Conservation (phyloP, 2,113 vertebrate genomes). For the Neoarius graeffei region DNA sequence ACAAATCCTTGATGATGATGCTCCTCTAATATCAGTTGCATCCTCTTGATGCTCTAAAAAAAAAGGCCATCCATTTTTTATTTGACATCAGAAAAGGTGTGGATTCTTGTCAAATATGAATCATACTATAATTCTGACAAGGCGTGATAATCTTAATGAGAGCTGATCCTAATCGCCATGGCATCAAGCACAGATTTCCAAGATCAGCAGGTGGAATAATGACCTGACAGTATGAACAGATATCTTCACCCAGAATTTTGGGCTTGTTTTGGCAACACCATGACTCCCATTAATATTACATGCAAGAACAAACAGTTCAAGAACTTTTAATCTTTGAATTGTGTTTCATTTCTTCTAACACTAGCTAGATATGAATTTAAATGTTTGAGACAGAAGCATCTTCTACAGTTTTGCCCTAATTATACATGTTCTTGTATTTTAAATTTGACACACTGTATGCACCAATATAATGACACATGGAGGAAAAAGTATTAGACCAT, state of each 20-base stretch:
- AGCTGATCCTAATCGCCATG: not conserved
- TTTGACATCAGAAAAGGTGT: not conserved
- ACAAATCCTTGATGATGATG: not conserved
- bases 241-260: not conserved
- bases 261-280: not conserved
- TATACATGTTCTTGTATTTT: not conserved
- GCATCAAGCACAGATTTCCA: not conserved
- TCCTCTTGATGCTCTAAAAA: not conserved
- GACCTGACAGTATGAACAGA: not conserved
- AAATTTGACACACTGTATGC: not conserved
- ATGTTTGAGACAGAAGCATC: not conserved
- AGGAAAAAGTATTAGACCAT: not conserved
- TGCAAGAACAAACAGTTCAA: not conserved
- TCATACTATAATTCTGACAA: conserved; percentile 16
- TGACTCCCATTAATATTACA: not conserved
- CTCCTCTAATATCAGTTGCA: not conserved
- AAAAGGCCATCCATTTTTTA: not conserved
- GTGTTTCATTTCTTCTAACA: not conserved
- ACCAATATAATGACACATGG: not conserved
- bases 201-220: conserved; percentile 8
- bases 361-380: not conserved
- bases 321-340: not conserved
- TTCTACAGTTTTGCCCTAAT: not conserved
- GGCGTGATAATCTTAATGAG: conserved; percentile 9
- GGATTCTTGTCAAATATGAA: conserved; percentile 4